phyloP scores from a whole-genome alignment of 2,113 vertebrate species.

The Macrotus californicus region DNA sequence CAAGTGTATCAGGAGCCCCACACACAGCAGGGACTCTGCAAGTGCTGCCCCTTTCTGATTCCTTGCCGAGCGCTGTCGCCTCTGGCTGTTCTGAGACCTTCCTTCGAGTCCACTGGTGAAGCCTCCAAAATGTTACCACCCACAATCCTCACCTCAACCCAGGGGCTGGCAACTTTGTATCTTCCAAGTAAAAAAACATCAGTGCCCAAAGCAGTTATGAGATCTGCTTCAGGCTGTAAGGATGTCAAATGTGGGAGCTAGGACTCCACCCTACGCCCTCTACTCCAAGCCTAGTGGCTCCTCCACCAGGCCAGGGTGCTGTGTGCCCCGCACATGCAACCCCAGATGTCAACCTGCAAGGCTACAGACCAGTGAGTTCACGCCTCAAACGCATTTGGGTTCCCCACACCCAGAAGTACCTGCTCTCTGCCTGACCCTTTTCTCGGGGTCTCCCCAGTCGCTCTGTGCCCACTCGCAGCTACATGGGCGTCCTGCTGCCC shows the following conservation, averaged over 20 bases:
- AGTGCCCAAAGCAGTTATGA: not conserved
- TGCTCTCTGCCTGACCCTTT: not conserved
- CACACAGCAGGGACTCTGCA: not conserved
- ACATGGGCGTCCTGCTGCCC: not conserved
- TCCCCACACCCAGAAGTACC: not conserved
- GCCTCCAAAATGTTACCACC: not conserved
- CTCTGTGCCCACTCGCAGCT: not conserved
- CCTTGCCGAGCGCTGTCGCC: not conserved
- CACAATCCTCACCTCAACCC: not conserved
- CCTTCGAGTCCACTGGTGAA: not conserved
- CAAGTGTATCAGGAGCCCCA: not conserved
- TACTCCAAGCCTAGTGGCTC: not conserved
- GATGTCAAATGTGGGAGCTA: not conserved
- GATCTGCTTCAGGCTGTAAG: not conserved
- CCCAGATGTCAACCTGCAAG: no score
- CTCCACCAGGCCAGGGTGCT: not conserved
- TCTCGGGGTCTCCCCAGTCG: not conserved
- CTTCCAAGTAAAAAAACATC: not conserved
- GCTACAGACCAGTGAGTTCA: not conserved
- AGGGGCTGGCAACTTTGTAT: not conserved
- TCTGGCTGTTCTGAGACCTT: not conserved
- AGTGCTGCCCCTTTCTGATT: not conserved
- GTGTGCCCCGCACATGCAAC: not conserved
- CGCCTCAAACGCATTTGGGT: accelerated
- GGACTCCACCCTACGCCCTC: not conserved